Evolutionary conservation across 2,113 vertebrate genomes (phyloP).

Genomic region (Apteryx owenii): DNA sequence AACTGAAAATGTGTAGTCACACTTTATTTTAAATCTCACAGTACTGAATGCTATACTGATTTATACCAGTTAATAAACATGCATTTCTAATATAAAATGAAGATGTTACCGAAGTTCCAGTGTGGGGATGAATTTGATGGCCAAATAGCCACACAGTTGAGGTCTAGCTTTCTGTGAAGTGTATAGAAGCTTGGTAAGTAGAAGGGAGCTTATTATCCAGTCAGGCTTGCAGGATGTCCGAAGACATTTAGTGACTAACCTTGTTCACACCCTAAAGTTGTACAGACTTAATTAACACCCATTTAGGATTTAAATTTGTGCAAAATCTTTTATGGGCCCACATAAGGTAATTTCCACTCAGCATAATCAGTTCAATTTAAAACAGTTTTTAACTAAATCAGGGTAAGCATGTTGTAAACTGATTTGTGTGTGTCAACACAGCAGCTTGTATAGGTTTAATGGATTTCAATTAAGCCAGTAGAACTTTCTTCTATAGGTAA

Average conservation of each 20-base stretch:
- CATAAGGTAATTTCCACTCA: neutral
- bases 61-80: fast-evolving
- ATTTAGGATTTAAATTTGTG: neutral
- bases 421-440: neutral
- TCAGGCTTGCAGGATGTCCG: neutral
- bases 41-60: neutral
- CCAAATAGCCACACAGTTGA: neutral
- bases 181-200: neutral
- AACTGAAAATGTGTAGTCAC: fast-evolving
- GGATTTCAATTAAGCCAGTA: neutral
- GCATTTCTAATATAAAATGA: neutral
- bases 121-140: neutral
- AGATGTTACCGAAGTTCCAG: neutral
- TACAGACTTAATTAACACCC: neutral
- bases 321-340: neutral
- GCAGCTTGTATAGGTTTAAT: neutral
- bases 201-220: neutral
- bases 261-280: fast-evolving
- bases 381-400: neutral
- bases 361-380: neutral
- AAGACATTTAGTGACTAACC: neutral
- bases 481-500: neutral
- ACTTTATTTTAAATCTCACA: neutral
- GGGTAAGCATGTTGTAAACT: neutral
- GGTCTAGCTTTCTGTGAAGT: neutral